These are phyloP conservation scores for Caretta caretta DNA, from an alignment of 2,113 vertebrate genomes.

Conservation along the genomic window DNA sequence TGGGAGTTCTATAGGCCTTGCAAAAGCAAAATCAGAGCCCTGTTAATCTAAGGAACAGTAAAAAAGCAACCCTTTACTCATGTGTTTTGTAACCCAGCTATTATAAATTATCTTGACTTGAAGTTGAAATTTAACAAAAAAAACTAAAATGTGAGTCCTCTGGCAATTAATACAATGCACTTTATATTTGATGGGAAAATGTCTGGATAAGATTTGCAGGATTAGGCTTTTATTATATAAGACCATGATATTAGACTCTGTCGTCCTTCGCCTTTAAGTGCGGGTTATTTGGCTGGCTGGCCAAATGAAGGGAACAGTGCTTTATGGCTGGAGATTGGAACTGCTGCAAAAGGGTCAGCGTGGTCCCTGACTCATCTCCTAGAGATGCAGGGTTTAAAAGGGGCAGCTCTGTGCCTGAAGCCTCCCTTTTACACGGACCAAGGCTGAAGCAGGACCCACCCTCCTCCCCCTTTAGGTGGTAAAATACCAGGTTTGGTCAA, in stretches of 20 bases:
- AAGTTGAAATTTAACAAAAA: not conserved
- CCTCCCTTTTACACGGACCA: too few relatives aligned
- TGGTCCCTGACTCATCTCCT: too few relatives aligned
- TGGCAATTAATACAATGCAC: not conserved
- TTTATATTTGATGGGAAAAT: not conserved
- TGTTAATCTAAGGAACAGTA: not conserved
- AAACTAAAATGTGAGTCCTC: not conserved
- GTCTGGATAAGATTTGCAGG: not conserved
- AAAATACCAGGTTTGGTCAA: too few relatives aligned
- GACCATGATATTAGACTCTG: not conserved
- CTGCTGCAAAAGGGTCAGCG: too few relatives aligned
- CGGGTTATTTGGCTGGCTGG: too few relatives aligned
- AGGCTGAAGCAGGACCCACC: too few relatives aligned
- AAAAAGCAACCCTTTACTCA: not conserved
- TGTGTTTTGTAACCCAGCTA: not conserved
- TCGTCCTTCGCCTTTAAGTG: too few relatives aligned
- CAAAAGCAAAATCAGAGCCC: not conserved
- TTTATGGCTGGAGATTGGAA: too few relatives aligned
- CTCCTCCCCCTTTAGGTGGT: too few relatives aligned
- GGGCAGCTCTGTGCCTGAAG: too few relatives aligned
- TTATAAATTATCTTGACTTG: not conserved
- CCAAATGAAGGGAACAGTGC: too few relatives aligned
- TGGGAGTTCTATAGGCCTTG: not conserved
- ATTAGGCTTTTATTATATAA: fast-evolving
- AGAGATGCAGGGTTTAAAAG: too few relatives aligned